Base-by-base conservation (phyloP, 2,113 vertebrate species). In the Amblyopsis rosae region DNA sequence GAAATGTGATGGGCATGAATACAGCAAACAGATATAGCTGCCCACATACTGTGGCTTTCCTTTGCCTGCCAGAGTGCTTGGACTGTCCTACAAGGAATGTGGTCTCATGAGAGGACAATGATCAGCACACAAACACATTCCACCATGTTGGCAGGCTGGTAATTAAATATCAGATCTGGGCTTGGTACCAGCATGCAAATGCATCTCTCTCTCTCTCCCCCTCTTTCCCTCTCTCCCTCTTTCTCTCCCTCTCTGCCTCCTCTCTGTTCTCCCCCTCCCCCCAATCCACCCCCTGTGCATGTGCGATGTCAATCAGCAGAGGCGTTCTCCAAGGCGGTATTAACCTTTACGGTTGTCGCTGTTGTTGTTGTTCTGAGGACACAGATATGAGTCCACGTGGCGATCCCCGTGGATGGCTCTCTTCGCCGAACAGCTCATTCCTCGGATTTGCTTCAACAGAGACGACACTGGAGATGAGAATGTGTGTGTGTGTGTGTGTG, bases 131-230 rank as follows among this genome's bases (percentile, higher is more conserved):
- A 17, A 79, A 83, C 64, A 67, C 61, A 84, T 84, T 73, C 72
- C 69, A 65, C 72, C 67, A 65, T 79, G 80, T 83, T 85, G 80
- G 81, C 83, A 76, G 55, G 19, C 72, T 69, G 72, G 62, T 88
- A 81, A 90, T 90, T 85, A 82, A 86, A 88, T 82, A 88, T 82
- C 73, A 76, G 74, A 72, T 86, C 71, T 81, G 82, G 85, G 85
- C 87, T 47, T 59, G 58, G 75, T 61, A 64, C 47, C 62, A 73
- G 58, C 56, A 77, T 78, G 82, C 69, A 82, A 85, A 87, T 69
- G 75, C 53, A 47, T 70, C 60, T 73, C 77, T 46, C 75, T 19
- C 57, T 62, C 62, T 2, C 49, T 8, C 49, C 49, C 9, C 1
- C 9, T 11, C 49, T 51, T 0, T 3, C 3, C 6, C 13, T 15